Evolutionary conservation across 2,113 vertebrate genomes (phyloP).

Genomic region (Sminthopsis crassicaudata): DNA sequence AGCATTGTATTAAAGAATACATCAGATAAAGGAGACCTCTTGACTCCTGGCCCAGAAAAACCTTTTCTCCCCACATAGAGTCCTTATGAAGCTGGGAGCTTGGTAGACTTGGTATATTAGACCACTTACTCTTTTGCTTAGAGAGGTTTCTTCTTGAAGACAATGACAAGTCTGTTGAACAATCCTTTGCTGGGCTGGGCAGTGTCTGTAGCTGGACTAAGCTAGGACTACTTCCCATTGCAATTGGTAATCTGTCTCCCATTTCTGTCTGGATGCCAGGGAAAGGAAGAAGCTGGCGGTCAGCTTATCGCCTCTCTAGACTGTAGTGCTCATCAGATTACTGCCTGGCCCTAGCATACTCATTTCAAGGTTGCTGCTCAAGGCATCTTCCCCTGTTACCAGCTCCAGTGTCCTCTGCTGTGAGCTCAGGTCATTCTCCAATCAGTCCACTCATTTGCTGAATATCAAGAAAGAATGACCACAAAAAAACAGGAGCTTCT

Average conservation of each 20-base stretch:
- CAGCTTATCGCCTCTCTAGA: neutral
- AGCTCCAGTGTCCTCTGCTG: neutral
- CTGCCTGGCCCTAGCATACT: neutral
- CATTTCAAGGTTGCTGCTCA: neutral
- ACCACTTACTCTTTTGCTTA: neutral
- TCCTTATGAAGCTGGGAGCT: neutral
- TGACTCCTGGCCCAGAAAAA: neutral
- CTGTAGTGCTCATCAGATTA: neutral
- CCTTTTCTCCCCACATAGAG: neutral
- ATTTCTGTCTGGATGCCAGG: neutral
- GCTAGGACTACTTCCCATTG: neutral
- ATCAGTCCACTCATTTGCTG: neutral
- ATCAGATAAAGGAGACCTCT: neutral
- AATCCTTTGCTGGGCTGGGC: neutral
- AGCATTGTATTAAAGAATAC: neutral
- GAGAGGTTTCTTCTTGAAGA: neutral
- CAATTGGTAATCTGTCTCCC: neutral
- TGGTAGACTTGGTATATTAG: neutral
- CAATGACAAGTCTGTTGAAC: neutral
- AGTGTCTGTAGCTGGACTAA: neutral
- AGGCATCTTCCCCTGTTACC: neutral
- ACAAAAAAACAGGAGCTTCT: neutral
- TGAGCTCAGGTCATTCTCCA: neutral
- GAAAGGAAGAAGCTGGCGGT: neutral
- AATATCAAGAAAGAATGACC: neutral